Base-by-base conservation (phyloP, 1,140 invertebrate species). In the Cotesia glomerata region DNA sequence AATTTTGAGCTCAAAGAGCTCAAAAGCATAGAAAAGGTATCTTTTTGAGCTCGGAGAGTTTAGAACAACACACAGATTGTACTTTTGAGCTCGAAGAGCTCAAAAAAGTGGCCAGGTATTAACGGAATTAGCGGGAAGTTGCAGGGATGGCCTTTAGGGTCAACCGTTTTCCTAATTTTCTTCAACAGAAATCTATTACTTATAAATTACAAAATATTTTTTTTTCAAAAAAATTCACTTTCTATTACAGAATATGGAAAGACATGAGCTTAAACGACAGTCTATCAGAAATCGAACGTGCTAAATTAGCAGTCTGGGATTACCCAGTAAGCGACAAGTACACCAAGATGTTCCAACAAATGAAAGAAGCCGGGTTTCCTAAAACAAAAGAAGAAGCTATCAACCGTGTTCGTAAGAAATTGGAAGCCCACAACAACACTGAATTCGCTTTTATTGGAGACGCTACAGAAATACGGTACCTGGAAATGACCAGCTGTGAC, bases 251-350 rank as follows among this genome's bases (percentile, higher is more conserved):
- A 78, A 98, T 98, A 76, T 99, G 97, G 97, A 98, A 98, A 82
- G 94, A 98, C 74, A 97, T 99, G 93, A 97, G 95, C 39, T 86
- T 99, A 8, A 97, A 98, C 79, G 97, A 98, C 83, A 96, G 93
- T 69, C 84, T 98, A 14, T 92, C 91, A 9, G 94, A 96, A 51
- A 90, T 96, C 0, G 96, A 98, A 81, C 87, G 97, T 62, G 94
- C 97, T 0, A 96, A 98, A 84, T 83, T 99, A 11, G 97, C 97
- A 0, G 97, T 99, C 0, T 99, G 97, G 97, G 97, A 99, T 84
- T 99, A 99, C 86, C 98, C 98, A 0, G 96, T 98, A 0, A 97
- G 95, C 78, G 97, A 99, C 84, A 99, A 98, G 79, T 99, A 97
- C 84, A 98, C 96, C 0, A 99, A 99, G 85, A 98, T 99, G 91